A percentile compares a stretch with the other conserved stretches of the same genome.
These are phyloP conservation scores for Passerina amoena DNA, from an alignment of 2,113 vertebrate species.

Conservation along the genomic window DNA sequence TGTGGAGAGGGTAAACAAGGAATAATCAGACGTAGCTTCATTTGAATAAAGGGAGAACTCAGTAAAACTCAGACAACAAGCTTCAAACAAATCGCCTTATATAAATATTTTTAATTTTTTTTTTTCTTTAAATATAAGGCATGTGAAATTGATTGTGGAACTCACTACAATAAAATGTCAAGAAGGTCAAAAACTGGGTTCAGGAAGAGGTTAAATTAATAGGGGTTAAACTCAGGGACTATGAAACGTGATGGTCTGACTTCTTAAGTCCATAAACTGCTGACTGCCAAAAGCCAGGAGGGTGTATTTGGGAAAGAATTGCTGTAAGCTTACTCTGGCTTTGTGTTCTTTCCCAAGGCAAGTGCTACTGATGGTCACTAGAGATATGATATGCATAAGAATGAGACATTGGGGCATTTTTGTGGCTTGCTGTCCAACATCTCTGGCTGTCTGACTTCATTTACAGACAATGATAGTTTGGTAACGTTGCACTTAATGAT, in stretches of 20 bases:
- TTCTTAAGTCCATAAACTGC: constrained; percentile 22
- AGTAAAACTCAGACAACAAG: neutral
- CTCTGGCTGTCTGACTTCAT: neutral
- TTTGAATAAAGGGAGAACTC: neutral
- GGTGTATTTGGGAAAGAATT: constrained; percentile 44
- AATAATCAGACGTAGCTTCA: neutral
- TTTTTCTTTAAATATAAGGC: neutral
- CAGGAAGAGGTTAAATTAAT: constrained; percentile 45
- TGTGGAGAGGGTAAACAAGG: neutral
- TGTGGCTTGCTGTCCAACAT: neutral
- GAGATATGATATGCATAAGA: constrained; percentile 26
- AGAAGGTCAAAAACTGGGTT: neutral
- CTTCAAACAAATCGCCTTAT: rapidly evolving
- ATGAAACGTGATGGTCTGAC: neutral
- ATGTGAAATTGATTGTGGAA: neutral
- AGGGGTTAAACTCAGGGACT: neutral
- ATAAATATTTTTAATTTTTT: neutral
- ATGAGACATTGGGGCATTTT: neutral
- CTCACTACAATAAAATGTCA: neutral
- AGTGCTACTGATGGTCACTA: constrained; percentile 56
- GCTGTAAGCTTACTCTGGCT: constrained; percentile 32
- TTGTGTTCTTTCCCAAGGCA: constrained; percentile 56
- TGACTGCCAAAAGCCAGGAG: constrained; percentile 17
- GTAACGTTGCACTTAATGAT: neutral
- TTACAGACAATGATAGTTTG: neutral